A percentile compares a stretch with the other conserved stretches of the same genome.
These are phyloP conservation scores for Nomada hirtipes DNA, from an alignment of 2,888 invertebrate species.

Conservation along the genomic window DNA sequence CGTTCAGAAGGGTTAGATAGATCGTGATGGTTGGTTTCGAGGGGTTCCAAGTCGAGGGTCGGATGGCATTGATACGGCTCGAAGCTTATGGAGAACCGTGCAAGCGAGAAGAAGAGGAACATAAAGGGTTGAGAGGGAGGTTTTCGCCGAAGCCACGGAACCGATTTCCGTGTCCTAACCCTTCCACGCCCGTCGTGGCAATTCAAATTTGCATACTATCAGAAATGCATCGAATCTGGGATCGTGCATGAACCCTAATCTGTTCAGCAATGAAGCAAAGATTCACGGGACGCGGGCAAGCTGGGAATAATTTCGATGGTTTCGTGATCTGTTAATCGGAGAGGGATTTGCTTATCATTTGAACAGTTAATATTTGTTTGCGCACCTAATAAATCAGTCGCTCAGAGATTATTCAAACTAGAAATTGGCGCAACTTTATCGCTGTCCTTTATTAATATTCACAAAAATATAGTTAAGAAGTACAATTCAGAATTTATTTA, in stretches of 20 bases:
- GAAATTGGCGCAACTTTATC: too few relatives aligned
- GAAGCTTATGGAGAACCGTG: not conserved
- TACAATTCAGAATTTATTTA: too few relatives aligned
- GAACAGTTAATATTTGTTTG: too few relatives aligned
- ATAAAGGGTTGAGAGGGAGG: not conserved
- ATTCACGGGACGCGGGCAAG: conserved; percentile 30
- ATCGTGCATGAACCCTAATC: conserved; percentile 56
- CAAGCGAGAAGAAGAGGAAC: not conserved
- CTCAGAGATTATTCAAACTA: too few relatives aligned
- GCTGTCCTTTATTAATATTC: too few relatives aligned
- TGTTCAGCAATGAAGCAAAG: conserved; percentile 48
- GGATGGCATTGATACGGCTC: conserved; percentile 26
- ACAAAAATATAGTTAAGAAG: too few relatives aligned
- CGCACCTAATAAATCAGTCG: too few relatives aligned
- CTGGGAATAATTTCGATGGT: not conserved
- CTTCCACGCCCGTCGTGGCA: conserved; percentile 48
- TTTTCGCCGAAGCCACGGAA: conserved; percentile 31
- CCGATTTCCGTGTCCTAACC: conserved; percentile 53
- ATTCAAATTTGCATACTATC: conserved; percentile 73
- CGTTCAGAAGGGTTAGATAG: conserved; percentile 3
- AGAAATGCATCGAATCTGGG: conserved; percentile 72
- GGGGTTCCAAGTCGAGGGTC: conserved; percentile 10
- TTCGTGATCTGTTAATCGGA: not conserved
- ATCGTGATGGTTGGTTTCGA: conserved; percentile 25
- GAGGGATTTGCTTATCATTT: not conserved